Evolutionary conservation across 92 coral and sea anemone genomes (phyloP), one percentile per base, ranked within the genome.

Genomic region (Anthopleura xanthogrammica): DNA sequence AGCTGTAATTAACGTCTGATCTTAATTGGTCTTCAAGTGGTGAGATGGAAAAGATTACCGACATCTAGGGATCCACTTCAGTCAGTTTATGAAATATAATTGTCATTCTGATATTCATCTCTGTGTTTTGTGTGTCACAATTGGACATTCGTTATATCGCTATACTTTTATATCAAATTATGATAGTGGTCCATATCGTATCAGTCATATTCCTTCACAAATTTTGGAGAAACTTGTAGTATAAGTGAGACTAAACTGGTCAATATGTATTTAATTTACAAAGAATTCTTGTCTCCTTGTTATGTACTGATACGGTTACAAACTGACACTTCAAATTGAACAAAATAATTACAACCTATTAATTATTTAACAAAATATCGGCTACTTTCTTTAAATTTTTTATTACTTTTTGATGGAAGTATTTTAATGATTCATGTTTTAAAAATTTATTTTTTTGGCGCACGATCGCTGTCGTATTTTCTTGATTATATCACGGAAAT

Each of bases 1-100:
- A 68, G 70, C 74, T 68, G 17, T 68, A 68, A 68, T 68, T 68
- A 68, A 12, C 16, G 74, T 68, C 74, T 68, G 9, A 68, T 36
- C 41, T 36, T 6, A 68, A 68, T 68, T 68, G 74, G 74, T 68
- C 74, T 36, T 36, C 74, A 68, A 68, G 74, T 29, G 46, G 16
- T 68, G 43, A 68, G 42, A 68, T 68, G 41, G 14, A 24, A 36
- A 68, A 23, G 41, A 68, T 36, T 68, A 68, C 74, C 19, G 74
- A 68, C 74, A 68, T 9, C 29, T 10, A 23, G 16, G 36, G 20
- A 29, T 16, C 29, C 17, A 68, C 42, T 68, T 19, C 7, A 64
- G 23, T 64, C 24, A 64, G 24, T 64, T 64, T 36, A 42, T 23
- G 74, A 68, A 23, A 24, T 68, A n/a, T 10, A 68, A 68, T 36